Conservation (phyloP, 2,888 invertebrate genomes). For the Synanthedon myopaeformis region DNA sequence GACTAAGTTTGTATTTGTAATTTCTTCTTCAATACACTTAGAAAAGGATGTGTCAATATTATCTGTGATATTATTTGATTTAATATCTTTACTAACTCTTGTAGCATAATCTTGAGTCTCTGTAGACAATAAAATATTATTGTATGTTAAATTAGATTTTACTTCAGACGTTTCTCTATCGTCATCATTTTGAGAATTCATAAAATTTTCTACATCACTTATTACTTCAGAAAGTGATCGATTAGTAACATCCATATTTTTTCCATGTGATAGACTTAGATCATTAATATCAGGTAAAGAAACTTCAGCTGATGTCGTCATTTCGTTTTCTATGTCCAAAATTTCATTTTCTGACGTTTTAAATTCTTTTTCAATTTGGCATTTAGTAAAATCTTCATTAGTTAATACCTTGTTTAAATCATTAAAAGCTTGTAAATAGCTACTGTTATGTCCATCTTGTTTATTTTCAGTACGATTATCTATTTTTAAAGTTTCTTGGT, state of each 20-base stretch:
- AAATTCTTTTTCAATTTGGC: too few relatives aligned
- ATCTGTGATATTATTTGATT: neutral
- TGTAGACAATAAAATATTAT: neutral
- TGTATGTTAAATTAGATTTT: neutral
- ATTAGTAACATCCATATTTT: neutral
- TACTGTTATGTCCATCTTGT: neutral
- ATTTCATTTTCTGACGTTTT: neutral
- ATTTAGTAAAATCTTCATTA: too few relatives aligned
- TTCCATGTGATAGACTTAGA: neutral
- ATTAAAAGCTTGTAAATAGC: neutral
- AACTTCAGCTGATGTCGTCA: conserved; percentile 19
- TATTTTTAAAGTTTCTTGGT: too few relatives aligned
- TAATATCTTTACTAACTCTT: neutral
- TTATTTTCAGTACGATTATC: too few relatives aligned
- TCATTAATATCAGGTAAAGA: conserved; percentile 35
- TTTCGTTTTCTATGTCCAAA: neutral
- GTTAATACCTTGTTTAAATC: too few relatives aligned
- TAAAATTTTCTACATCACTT: neutral
- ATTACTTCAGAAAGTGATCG: neutral
- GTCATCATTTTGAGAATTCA: neutral
- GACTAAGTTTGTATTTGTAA: too few relatives aligned
- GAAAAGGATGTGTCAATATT: neutral
- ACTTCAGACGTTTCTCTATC: too few relatives aligned
- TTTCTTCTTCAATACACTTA: too few relatives aligned
- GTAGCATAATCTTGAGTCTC: neutral